Base-by-base conservation (phyloP, 35 echinoderm and acorn worm species). In the Apostichopus japonicus region DNA sequence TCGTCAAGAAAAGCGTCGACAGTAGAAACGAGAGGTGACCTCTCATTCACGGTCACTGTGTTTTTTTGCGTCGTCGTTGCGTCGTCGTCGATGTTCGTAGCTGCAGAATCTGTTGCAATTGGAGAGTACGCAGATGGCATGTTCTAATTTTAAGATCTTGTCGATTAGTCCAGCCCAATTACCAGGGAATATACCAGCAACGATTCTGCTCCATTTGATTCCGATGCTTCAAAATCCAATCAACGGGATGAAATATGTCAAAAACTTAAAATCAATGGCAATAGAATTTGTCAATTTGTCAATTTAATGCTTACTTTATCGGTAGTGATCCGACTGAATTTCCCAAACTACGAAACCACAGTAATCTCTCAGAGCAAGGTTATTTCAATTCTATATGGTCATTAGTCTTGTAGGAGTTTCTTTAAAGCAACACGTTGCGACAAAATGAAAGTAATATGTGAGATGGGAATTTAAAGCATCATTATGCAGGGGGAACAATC, bases 161-260 rank as follows among this genome's bases (percentile, higher is more conserved):
- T 75, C 71, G 71, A 75, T 75, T 75, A 75, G 71, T 75, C 71
- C 17, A 75, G 71, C n/a, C 71, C 71, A 75, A 75, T 75, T 75
- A 75, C 71, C 71, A 23, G 6, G 71, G 71, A 75, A 19, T 75
- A 75, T 75, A 75, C 71, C 21, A 75, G 71, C 71, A 23, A 75
- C 4, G 71, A 75, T 75, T 75, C 71, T 19, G 71, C 71, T 75
- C 71, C 71, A 75, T 75, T 75, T 75, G 71, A 75, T 19, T 67
- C 63, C 71, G 17, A 23, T 75, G 71, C 81, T 54, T 84, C 81
- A 84, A 23, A 84, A 84, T 84, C 81, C 56, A 84, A 84, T 84
- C 81, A 84, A 7, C 1, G 56, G 22, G 56, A 84, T 84, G 81
- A 57, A 84, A 83, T 54, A 84, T 57, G 81, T 84, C 51, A 84